Evolutionary conservation across 2,888 invertebrate genomes (phyloP).

Genomic region (Galerucella nymphaeae): DNA sequence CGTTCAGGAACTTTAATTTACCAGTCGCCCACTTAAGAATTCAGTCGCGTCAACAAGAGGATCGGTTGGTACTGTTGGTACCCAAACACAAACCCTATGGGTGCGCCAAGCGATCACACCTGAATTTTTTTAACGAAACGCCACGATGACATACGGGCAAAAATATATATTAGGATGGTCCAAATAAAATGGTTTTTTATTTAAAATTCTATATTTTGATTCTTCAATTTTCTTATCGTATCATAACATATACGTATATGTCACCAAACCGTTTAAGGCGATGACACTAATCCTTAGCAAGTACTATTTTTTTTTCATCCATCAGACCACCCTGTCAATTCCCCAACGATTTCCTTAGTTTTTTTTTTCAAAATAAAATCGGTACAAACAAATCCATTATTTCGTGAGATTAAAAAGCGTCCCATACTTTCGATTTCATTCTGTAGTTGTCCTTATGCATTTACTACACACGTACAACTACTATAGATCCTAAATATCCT

Average conservation of each 20-base stretch:
- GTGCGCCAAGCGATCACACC: constrained; percentile 31
- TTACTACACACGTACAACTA: constrained; percentile 35
- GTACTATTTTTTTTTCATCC: constrained; percentile 9
- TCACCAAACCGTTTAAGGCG: background rate
- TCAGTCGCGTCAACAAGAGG: constrained; percentile 30
- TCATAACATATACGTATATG: no score
- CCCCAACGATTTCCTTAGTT: constrained; percentile 25
- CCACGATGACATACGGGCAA: background rate
- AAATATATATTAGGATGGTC: constrained; percentile 3
- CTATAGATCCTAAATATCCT: constrained; percentile 37
- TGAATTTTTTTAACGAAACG: constrained; percentile 28
- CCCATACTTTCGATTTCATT: constrained; percentile 35
- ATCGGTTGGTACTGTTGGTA: constrained; percentile 31
- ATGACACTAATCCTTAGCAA: constrained; percentile 6
- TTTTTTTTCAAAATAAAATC: constrained; percentile 25
- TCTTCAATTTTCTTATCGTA: no score
- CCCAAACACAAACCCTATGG: constrained; percentile 33
- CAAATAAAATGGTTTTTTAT: background rate
- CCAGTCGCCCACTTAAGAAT: constrained; percentile 33
- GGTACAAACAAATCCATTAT: constrained; percentile 29
- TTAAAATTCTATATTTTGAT: no score
- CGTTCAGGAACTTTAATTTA: constrained; percentile 29
- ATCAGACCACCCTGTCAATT: constrained; percentile 26
- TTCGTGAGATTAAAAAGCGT: constrained; percentile 31
- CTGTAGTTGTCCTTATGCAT: constrained; percentile 34